Evolutionary conservation across 2,797 vertebrate species (phyloP).

Genomic region (Pseudochaenichthys georgianus): DNA sequence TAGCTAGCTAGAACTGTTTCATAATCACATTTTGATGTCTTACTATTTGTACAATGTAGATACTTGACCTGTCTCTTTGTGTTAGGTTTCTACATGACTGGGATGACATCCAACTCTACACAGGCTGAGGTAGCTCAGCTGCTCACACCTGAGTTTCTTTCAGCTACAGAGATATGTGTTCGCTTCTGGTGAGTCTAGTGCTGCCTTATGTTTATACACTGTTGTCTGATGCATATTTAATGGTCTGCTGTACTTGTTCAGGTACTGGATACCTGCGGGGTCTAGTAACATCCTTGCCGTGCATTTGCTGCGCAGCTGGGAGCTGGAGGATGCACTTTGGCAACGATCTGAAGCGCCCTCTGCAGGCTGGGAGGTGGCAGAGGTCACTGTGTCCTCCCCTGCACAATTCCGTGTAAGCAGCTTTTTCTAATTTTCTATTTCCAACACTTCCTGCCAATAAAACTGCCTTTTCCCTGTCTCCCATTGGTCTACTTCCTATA

Average conservation of each 20-base stretch:
- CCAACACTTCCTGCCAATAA: neutral
- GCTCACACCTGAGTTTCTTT: constrained; percentile 64
- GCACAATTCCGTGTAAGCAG: constrained; percentile 71
- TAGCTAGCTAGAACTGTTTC: no score
- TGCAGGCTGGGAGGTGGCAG: constrained; percentile 80
- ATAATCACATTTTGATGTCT: no score
- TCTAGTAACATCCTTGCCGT: constrained; percentile 65
- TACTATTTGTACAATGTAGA: no score
- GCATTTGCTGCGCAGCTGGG: constrained; percentile 64
- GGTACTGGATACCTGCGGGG: constrained; percentile 79
- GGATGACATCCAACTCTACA: constrained; percentile 40
- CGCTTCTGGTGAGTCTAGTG: constrained; percentile 81
- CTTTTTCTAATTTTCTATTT: neutral
- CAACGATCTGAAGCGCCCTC: constrained; percentile 63
- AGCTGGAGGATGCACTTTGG: constrained; percentile 69
- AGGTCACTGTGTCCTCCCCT: constrained; percentile 82
- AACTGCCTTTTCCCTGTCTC: neutral
- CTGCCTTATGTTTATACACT: neutral
- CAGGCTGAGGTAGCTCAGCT: constrained; percentile 68
- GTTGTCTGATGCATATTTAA: neutral
- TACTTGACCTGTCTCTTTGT: neutral
- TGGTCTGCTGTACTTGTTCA: constrained; percentile 47
- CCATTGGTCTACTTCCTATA: neutral
- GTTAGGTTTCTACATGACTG: constrained; percentile 80
- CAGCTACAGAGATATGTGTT: constrained; percentile 71